Percentiles rank a stretch among this genome's conserved stretches.
Evolutionary conservation across 2,888 invertebrate species (phyloP).

Genomic region (Schizaphis graminum): DNA sequence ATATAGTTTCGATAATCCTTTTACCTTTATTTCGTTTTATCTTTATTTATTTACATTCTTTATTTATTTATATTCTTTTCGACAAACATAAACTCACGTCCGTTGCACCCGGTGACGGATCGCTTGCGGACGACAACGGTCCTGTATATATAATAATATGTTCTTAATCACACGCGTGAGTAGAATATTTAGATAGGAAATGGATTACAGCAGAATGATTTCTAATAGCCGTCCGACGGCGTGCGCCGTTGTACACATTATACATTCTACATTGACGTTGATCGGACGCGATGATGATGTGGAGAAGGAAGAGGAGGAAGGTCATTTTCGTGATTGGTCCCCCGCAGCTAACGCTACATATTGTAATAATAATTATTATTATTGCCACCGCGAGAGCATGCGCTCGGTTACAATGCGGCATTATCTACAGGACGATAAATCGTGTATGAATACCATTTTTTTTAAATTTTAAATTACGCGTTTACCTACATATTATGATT

Average conservation of each 20-base stretch:
- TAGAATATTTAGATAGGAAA: constrained; percentile 34
- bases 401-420: neutral
- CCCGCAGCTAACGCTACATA: constrained; percentile 6
- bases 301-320: neutral
- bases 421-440: neutral
- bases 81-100: constrained; percentile 20
- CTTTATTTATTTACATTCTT: neutral
- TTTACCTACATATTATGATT: neutral
- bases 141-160: neutral
- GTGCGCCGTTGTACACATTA: neutral
- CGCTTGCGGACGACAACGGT: neutral
- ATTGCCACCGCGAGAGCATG: neutral
- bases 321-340: constrained; percentile 19
- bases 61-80: constrained; percentile 6
- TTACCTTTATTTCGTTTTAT: neutral
- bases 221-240: constrained; percentile 48
- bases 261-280: constrained; percentile 24
- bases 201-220: constrained; percentile 23
- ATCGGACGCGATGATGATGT: neutral
- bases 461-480: neutral
- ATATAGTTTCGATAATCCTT: neutral
- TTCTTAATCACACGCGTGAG: neutral
- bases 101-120: constrained; percentile 7
- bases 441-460: neutral
- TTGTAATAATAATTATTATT: constrained; percentile 17